Base-by-base conservation (phyloP, 2,113 vertebrate species). In the Campylomormyrus numenius region DNA sequence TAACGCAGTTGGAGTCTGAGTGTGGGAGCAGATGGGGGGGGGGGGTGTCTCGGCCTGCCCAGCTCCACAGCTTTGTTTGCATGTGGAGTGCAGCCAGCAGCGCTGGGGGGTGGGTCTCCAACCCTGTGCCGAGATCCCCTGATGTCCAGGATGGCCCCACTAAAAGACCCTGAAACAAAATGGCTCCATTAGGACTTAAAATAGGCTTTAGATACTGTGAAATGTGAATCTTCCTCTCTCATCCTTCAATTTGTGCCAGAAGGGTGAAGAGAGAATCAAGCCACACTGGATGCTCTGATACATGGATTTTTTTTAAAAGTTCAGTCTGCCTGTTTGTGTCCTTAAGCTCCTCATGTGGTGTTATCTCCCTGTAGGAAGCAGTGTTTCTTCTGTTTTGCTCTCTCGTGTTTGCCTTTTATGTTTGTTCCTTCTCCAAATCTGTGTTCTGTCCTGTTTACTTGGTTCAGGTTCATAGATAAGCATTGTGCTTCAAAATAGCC, bases 401-500 rank as follows among this genome's bases (percentile, higher is more conserved):
- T 42, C 35, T 24, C 19, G 6, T 84, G 80, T 46, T 84, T 84
- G 77, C 42, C 19, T 39, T 83, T 83, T 45, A 83, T 83, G 39
- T 83, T 19, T 83, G 77, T 45, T n/a, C 19, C 7, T n/a, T 85
- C 42, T 48, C 39, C 85, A 53, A 27, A 50, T 87, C 49, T 53
- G 85, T 87, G 50, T 52, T 39, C 83, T 85, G 45, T 48, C 35
- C 24, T 53, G 50, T 52, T 53, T 87, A 42, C 35, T 87, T 89
- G 35, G 87, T 45, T 42, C 35, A 84, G 77, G 35, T 35, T 88
- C 31, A 90, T 80, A 91, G 87, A 90, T 58, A 56, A 27, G 35
- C 88, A 87, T 80, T 91, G 53, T 89, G 66, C 70, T 49, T 74
- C 46, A 77, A 50, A 39, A 49, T 19, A 77, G n/a, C 45, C 45